Evolutionary conservation across 2,888 invertebrate genomes (phyloP).

Genomic region (Drosophila limbata): DNA sequence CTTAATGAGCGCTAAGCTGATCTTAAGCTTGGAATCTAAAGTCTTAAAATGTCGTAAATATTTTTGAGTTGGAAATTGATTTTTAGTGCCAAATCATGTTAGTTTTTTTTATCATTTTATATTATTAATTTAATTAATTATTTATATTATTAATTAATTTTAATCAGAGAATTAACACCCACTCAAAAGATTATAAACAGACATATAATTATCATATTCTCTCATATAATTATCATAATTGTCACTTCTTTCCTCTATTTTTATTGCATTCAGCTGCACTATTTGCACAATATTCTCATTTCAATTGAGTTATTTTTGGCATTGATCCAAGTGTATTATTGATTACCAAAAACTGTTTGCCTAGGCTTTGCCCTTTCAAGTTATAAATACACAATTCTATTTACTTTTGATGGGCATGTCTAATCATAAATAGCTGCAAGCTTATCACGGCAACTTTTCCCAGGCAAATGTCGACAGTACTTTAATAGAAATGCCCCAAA

Average conservation of each 20-base stretch:
- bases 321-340: constrained; percentile 34
- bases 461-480: constrained; percentile 57
- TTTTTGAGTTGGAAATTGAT: constrained; percentile 26
- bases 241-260: too few relatives aligned
- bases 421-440: constrained; percentile 56
- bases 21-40: constrained; percentile 12
- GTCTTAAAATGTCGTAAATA: constrained; percentile 31
- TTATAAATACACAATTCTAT: constrained; percentile 39
- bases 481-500: constrained; percentile 24
- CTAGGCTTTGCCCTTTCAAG: constrained; percentile 1
- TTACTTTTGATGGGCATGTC: constrained; percentile 40
- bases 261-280: not conserved
- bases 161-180: constrained; percentile 14
- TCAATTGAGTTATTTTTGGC: constrained; percentile 22
- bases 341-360: constrained; percentile 28
- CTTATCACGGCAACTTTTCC: constrained; percentile 66
- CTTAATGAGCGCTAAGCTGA: constrained; percentile 49
- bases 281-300: not conserved
- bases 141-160: not conserved
- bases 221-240: not conserved
- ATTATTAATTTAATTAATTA: not conserved
- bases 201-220: not conserved
- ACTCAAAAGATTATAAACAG: constrained; percentile 9
- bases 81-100: constrained; percentile 14
- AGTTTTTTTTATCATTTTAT: constrained; percentile 18